These are phyloP conservation scores for Pheosia tremula DNA, from an alignment of 2,888 invertebrate genomes.

Conservation along the genomic window DNA sequence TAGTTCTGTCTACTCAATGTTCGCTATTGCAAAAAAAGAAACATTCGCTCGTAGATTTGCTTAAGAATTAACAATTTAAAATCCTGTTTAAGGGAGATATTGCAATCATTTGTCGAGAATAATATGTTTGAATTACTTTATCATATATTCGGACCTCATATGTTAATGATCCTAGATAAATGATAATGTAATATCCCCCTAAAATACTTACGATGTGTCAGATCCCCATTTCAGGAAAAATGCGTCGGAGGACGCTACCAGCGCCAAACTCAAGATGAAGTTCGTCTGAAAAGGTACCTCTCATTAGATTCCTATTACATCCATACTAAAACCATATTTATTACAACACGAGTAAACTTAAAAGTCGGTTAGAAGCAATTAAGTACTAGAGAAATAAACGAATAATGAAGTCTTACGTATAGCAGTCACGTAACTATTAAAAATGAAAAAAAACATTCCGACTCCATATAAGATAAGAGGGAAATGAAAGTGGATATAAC, in stretches of 20 bases:
- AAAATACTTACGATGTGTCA: slow-evolving; percentile 75
- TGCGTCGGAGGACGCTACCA: slow-evolving; percentile 74
- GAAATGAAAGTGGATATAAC: no score
- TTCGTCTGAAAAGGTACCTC: slow-evolving; percentile 66
- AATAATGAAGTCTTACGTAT: slow-evolving; percentile 18
- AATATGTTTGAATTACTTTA: no score
- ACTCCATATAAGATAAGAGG: background rate
- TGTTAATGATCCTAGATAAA: no score
- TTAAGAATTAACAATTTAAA: no score
- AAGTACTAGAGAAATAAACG: slow-evolving; percentile 9
- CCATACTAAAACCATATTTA: background rate
- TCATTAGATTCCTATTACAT: slow-evolving; percentile 13
- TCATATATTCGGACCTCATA: no score
- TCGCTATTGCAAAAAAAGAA: background rate
- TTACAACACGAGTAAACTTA: background rate
- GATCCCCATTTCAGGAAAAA: slow-evolving; percentile 84
- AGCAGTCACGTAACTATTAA: slow-evolving; percentile 18
- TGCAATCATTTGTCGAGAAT: no score
- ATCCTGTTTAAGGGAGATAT: no score
- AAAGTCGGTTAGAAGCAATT: background rate
- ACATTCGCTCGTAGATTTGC: no score
- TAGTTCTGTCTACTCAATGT: background rate
- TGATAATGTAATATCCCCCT: no score
- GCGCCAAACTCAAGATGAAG: slow-evolving; percentile 63
- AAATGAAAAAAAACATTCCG: background rate